Percentiles rank a stretch among this genome's conserved stretches.
phyloP scores from a whole-genome alignment of 2,888 invertebrate species.

The Andrena minutula region DNA sequence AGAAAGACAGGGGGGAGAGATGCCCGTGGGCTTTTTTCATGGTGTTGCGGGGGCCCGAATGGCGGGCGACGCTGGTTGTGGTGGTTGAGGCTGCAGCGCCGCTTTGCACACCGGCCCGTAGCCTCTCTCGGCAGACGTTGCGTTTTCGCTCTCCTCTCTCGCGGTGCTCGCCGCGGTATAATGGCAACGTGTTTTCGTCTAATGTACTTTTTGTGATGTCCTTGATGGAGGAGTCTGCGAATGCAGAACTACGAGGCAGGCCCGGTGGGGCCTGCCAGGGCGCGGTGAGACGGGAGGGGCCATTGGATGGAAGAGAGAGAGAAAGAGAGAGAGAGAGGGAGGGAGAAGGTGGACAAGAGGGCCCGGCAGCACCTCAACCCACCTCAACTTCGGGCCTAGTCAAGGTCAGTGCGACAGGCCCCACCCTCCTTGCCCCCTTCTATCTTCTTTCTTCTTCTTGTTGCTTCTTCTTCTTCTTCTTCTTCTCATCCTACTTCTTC shows the following conservation, averaged over 20 bases:
- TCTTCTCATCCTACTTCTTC: slow-evolving; percentile 25
- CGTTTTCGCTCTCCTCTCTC: slow-evolving; percentile 71
- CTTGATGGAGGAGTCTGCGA: slow-evolving; percentile 85
- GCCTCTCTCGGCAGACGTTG: slow-evolving; percentile 69
- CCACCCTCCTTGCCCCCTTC: slow-evolving; percentile 66
- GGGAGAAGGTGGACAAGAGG: slow-evolving; percentile 70
- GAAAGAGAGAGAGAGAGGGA: slow-evolving; percentile 55
- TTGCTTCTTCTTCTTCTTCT: slow-evolving; percentile 49
- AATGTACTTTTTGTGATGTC: slow-evolving; percentile 85
- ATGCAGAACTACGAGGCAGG: slow-evolving; percentile 84
- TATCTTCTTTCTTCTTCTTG: slow-evolving; percentile 48
- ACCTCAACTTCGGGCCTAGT: slow-evolving; percentile 84
- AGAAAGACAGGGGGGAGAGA: slow-evolving; percentile 65
- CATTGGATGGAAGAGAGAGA: slow-evolving; percentile 43
- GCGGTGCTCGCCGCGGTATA: slow-evolving; percentile 79
- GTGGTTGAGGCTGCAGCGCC: slow-evolving; percentile 57
- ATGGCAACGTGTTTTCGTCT: slow-evolving; percentile 85
- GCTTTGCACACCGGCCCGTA: slow-evolving; percentile 53
- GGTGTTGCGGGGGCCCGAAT: slow-evolving; percentile 70
- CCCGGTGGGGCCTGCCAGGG: slow-evolving; percentile 69
- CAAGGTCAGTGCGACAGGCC: slow-evolving; percentile 82
- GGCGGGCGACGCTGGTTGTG: slow-evolving; percentile 52
- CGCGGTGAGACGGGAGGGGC: slow-evolving; percentile 58
- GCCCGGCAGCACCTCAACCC: slow-evolving; percentile 81
- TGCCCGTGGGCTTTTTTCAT: slow-evolving; percentile 68